These are phyloP conservation scores for Phataginus tricuspis DNA, from an alignment of 2,797 vertebrate species.

Conservation along the genomic window DNA sequence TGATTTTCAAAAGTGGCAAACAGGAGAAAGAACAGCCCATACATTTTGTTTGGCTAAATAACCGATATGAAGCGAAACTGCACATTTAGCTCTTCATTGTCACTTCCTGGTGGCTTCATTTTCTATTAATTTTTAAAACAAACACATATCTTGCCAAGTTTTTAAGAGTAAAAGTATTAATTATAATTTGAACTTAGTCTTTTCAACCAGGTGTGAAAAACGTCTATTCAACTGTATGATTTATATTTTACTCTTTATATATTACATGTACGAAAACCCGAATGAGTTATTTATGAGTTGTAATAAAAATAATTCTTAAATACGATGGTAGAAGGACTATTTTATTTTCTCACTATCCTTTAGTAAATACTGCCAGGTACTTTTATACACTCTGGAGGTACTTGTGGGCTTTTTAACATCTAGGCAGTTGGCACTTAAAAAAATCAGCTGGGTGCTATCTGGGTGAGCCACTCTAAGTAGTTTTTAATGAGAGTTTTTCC, in stretches of 20 bases:
- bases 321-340: neutral
- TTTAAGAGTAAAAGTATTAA: slow-evolving; percentile 62
- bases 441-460: neutral
- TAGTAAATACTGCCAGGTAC: slow-evolving; percentile 13
- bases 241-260: slow-evolving; percentile 43
- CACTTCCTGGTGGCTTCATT: slow-evolving; percentile 53
- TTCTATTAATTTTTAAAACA: slow-evolving; percentile 67
- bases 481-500: slow-evolving; percentile 7
- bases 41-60: slow-evolving; percentile 36
- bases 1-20: slow-evolving; percentile 81
- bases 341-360: slow-evolving; percentile 15
- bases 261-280: neutral
- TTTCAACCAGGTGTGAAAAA: slow-evolving; percentile 42
- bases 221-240: neutral
- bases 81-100: slow-evolving; percentile 52
- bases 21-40: slow-evolving; percentile 73
- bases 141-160: slow-evolving; percentile 49
- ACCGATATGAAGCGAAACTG: neutral
- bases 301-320: slow-evolving; percentile 45
- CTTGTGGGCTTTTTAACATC: neutral
- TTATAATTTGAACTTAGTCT: slow-evolving; percentile 54
- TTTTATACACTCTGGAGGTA: neutral
- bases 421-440: neutral
- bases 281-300: slow-evolving; percentile 6
- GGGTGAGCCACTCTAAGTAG: neutral